Conservation (phyloP, 2,797 vertebrate species). For the Poecilia velifera region DNA sequence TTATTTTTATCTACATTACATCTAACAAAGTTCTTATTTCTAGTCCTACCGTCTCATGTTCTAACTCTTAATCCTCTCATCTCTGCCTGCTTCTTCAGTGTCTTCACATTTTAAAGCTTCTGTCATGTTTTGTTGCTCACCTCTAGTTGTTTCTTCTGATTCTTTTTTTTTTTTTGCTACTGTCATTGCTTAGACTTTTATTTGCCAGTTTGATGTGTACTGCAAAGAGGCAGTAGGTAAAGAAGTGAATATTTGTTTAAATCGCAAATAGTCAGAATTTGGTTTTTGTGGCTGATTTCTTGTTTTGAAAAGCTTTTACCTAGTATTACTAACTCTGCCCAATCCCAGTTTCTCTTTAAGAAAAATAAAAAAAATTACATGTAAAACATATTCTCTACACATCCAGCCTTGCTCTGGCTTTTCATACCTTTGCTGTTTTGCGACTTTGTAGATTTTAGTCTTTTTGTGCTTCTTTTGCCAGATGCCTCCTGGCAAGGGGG, state of each 20-base stretch:
- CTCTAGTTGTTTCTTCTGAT: slow-evolving; percentile 1
- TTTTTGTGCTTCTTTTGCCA: background rate
- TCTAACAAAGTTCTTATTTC: slow-evolving; percentile 12
- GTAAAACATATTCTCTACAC: background rate
- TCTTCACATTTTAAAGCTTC: slow-evolving; percentile 11
- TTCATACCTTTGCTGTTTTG: background rate
- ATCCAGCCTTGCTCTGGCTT: background rate
- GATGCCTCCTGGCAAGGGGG: background rate
- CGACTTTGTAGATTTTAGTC: background rate
- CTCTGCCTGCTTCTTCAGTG: slow-evolving; percentile 19
- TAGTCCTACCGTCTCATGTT: slow-evolving; percentile 9
- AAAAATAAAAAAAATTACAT: background rate
- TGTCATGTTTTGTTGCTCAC: background rate
- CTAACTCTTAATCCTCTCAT: slow-evolving; percentile 17
- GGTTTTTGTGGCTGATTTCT: background rate
- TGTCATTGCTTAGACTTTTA: background rate
- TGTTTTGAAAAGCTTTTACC: background rate
- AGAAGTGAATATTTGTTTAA: background rate
- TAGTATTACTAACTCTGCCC: background rate
- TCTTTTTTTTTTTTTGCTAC: background rate
- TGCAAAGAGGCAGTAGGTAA: background rate
- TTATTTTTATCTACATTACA: background rate
- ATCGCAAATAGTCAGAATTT: background rate
- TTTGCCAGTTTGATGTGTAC: background rate
- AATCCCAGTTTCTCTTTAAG: background rate